Evolutionary conservation across 2,113 vertebrate genomes (phyloP), one percentile per base, ranked within the genome.

Genomic region (Xenus cinereus): DNA sequence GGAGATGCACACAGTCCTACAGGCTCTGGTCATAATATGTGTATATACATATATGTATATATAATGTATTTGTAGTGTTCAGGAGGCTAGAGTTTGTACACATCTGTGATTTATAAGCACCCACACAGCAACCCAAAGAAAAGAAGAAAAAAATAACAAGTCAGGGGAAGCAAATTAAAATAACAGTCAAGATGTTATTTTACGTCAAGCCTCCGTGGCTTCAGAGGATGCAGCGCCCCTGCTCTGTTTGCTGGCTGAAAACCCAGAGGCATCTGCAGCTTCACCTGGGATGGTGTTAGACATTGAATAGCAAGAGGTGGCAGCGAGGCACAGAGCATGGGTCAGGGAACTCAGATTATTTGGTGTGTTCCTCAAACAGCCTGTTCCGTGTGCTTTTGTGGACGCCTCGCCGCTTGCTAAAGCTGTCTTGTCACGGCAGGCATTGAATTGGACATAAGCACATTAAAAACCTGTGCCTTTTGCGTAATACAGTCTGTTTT

Each of bases 191-290:
- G 68, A 26, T 35, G n/a, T 50, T 54, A 54, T 54, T 54, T 54
- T 30, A 54, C 30, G 53, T 41, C 8, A n/a, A 50, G 35, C 35
- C 41, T 75, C 66, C 87, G 53, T 6, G 3, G 27, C 75, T 88
- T 23, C 4, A 1, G n/a, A 53, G 57, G 14, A 6, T 32, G 35
- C 74, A 39, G 33, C 0, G 0, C 32, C 60, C 48, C 66, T 1
- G 1, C 51, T 84, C 54, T 1, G 2, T 54, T n/a, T 6, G 0
- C 39, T 48, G 73, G 6, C 53, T n/a, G 43, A 41, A 74, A 64
- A 48, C 54, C 2, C 67, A 90, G 39, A 48, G 23, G 2, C 9
- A 1, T 23, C 10, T n/a, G 51, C 46, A 64, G 15, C 53, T 45
- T 60, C 75, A 7, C 19, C 12, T 51, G 57, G 83, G 33, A 7